phyloP scores from a whole-genome alignment of 2,113 vertebrate genomes.

The Hymenochirus boettgeri region DNA sequence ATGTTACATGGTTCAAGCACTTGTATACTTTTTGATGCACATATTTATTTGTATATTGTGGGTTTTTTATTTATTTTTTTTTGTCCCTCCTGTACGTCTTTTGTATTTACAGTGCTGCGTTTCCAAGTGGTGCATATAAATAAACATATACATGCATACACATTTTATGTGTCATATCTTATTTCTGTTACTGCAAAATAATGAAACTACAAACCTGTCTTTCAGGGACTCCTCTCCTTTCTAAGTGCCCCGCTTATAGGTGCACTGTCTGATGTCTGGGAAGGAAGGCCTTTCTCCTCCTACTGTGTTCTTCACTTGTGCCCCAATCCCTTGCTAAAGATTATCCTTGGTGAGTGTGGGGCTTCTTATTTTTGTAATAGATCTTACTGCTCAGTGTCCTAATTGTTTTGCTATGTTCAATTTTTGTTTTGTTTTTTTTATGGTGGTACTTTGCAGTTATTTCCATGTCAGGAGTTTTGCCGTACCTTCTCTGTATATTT shows the following conservation, averaged over 20 bases:
- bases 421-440: conserved; percentile 44
- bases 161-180: no score
- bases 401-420: no score
- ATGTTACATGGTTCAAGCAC: no score
- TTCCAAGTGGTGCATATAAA: no score
- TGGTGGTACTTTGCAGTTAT: conserved; percentile 93
- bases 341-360: conserved; percentile 82
- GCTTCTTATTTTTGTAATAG: no score
- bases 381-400: no score
- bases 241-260: conserved; percentile 92
- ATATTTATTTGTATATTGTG: no score
- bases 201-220: neutral
- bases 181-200: neutral
- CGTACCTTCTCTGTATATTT: conserved; percentile 90
- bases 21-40: no score
- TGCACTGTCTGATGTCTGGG: conserved; percentile 93
- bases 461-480: conserved; percentile 90
- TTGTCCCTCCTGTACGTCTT: no score
- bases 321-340: conserved; percentile 94
- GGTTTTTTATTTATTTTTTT: no score
- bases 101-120: no score
- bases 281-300: conserved; percentile 93
- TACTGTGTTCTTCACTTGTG: conserved; percentile 95
- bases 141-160: no score
- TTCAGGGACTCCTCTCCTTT: conserved; percentile 88